Conservation (phyloP, 2,888 invertebrate species). For the Adelognathus sp. region DNA sequence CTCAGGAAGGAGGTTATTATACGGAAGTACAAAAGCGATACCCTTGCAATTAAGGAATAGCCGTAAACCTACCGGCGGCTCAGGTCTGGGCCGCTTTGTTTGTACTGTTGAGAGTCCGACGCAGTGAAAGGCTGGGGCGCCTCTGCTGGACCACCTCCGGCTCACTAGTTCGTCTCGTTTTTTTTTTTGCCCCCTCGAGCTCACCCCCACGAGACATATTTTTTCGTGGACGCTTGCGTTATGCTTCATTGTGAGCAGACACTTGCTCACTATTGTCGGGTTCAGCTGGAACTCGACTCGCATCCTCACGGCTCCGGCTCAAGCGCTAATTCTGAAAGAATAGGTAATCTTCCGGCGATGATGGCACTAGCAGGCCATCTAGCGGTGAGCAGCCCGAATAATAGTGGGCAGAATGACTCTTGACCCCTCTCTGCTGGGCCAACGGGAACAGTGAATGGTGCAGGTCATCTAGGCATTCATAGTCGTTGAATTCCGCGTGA, state of each 20-base stretch:
- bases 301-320: slow-evolving; percentile 69
- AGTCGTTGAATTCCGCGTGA: slow-evolving; percentile 7
- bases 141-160: slow-evolving; percentile 38
- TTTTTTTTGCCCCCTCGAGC: slow-evolving; percentile 24
- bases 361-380: slow-evolving; percentile 38
- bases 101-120: slow-evolving; percentile 44
- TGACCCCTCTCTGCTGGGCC: slow-evolving; percentile 33
- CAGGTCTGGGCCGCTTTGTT: slow-evolving; percentile 48
- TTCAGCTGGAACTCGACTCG: slow-evolving; percentile 51
- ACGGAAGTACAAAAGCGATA: slow-evolving; percentile 78
- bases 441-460: not conserved
- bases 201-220: slow-evolving; percentile 33
- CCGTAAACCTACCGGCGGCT: slow-evolving; percentile 67
- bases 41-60: slow-evolving; percentile 78
- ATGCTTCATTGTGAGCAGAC: slow-evolving; percentile 30
- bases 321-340: slow-evolving; percentile 73
- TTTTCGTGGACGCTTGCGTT: slow-evolving; percentile 17
- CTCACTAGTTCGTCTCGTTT: slow-evolving; percentile 27
- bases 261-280: slow-evolving; percentile 42
- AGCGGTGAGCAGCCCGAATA: slow-evolving; percentile 15
- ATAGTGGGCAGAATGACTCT: slow-evolving; percentile 40
- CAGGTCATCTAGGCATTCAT: slow-evolving; percentile 9
- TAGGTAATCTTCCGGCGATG: slow-evolving; percentile 70
- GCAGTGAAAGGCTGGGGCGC: slow-evolving; percentile 46
- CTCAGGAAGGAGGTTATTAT: slow-evolving; percentile 75